Conservation (phyloP, 2,797 vertebrate species). For the Dendrocincla tyrannina region DNA sequence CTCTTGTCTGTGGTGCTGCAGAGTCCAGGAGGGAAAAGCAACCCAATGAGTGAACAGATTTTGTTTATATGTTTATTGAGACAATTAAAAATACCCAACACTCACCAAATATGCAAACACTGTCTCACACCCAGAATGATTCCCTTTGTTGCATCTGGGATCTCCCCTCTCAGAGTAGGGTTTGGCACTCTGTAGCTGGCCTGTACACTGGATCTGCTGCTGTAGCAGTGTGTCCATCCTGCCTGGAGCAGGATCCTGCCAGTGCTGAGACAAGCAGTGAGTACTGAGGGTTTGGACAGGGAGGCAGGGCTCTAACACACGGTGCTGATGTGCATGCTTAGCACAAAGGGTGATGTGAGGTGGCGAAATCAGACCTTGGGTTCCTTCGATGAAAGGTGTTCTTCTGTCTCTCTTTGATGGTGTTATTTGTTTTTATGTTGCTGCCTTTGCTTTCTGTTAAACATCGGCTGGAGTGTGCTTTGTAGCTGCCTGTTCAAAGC, state of each 20-base stretch:
- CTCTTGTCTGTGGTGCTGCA: background rate
- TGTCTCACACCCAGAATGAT: background rate
- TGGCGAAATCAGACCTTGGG: background rate
- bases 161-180: background rate
- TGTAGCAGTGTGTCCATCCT: background rate
- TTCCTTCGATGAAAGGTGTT: background rate
- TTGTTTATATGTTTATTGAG: slow-evolving; percentile 61
- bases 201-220: accelerated
- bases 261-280: accelerated
- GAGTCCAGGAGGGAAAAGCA: slow-evolving; percentile 13
- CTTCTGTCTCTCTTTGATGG: background rate
- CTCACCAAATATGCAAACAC: background rate
- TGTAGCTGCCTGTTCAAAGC: slow-evolving; percentile 37
- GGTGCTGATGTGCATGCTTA: background rate
- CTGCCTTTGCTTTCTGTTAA: slow-evolving; percentile 19
- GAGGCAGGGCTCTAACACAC: background rate
- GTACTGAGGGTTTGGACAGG: background rate
- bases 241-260: background rate
- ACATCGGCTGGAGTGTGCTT: background rate
- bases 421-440: background rate
- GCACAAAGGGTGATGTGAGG: background rate
- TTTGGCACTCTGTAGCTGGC: background rate
- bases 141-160: background rate
- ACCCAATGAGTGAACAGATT: slow-evolving; percentile 7
- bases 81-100: slow-evolving; percentile 11